Percentiles rank a stretch among this genome's conserved stretches.
These are phyloP conservation scores for Hofmannophila pseudospretella DNA, from an alignment of 2,888 invertebrate genomes.

Conservation along the genomic window DNA sequence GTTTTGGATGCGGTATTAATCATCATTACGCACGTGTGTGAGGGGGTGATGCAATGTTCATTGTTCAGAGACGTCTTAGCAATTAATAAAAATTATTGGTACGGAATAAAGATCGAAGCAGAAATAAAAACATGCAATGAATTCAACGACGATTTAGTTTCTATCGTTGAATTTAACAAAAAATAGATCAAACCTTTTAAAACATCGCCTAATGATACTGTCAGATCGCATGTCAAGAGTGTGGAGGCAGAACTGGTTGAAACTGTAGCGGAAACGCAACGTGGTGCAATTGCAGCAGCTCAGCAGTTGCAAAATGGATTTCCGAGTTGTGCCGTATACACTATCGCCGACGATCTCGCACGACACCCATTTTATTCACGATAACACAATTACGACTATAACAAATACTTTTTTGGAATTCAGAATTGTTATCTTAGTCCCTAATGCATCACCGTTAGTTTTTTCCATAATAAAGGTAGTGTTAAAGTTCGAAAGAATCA, in stretches of 20 bases:
- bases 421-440: too few species aligned
- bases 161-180: too few species aligned
- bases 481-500: too few species aligned
- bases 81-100: too few species aligned
- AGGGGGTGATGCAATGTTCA: background rate
- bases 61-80: too few species aligned
- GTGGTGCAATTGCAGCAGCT: slow-evolving; percentile 4
- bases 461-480: too few species aligned
- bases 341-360: slow-evolving; percentile 16
- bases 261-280: slow-evolving; percentile 7
- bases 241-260: background rate
- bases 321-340: slow-evolving; percentile 21
- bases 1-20: slow-evolving; percentile 20
- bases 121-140: too few species aligned
- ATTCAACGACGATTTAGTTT: too few species aligned
- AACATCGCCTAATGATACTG: background rate
- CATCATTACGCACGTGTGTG: slow-evolving; percentile 10
- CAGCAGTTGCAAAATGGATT: slow-evolving; percentile 23
- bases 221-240: slow-evolving; percentile 4
- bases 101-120: too few species aligned
- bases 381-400: slow-evolving; percentile 1
- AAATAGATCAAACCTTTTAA: background rate
- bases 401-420: background rate
- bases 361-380: slow-evolving; percentile 3
- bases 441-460: too few species aligned